Evolutionary conservation across 2,113 vertebrate genomes (phyloP).

Genomic region (Eurypyga helias): DNA sequence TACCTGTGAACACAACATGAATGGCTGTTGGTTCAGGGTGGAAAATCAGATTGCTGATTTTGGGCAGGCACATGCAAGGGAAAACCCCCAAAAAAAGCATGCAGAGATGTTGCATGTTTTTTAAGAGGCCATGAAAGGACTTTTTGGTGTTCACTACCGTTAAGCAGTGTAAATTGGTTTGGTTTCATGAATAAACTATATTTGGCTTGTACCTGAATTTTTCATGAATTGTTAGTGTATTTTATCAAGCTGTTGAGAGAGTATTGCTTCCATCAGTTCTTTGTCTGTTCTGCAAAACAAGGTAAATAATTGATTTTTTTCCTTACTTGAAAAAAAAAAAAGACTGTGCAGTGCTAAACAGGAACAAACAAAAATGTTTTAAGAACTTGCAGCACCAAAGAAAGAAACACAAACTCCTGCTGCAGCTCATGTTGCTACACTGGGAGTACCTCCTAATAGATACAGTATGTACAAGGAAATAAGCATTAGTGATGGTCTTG

Average conservation of each 20-base stretch:
- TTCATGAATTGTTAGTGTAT: not conserved
- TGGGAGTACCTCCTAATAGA: not conserved
- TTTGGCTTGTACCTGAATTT: constrained; percentile 9
- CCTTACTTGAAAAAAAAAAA: not conserved
- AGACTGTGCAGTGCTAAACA: not conserved
- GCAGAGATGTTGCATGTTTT: not conserved
- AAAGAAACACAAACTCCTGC: not conserved
- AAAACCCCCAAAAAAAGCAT: not conserved
- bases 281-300: not conserved
- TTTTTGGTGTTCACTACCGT: not conserved
- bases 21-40: not conserved
- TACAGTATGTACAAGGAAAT: not conserved
- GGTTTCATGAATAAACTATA: not conserved
- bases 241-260: not conserved
- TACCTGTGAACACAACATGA: not conserved
- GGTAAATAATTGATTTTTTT: not conserved
- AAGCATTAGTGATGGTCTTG: not conserved
- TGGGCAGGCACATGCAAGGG: not conserved
- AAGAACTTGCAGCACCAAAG: not conserved
- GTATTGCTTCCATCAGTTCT: not conserved
- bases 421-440: not conserved
- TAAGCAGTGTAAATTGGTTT: not conserved
- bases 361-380: not conserved
- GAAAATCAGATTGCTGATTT: not conserved
- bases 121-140: not conserved